Percentiles rank a stretch among this genome's conserved stretches.
These are phyloP conservation scores for Zaprionus taronus DNA, from an alignment of 1,140 invertebrate species.

Conservation along the genomic window DNA sequence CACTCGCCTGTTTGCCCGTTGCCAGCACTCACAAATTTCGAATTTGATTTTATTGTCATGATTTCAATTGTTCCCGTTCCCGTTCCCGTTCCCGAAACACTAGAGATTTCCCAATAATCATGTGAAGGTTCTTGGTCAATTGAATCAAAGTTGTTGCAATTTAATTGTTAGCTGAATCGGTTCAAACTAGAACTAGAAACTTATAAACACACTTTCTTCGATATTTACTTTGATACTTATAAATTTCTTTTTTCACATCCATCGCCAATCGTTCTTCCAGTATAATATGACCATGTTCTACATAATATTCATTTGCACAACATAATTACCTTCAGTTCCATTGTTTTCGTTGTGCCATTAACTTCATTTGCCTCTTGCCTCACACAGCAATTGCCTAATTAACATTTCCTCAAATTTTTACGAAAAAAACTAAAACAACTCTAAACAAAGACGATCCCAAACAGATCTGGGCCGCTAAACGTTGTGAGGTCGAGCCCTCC, in stretches of 20 bases:
- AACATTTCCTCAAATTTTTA: slow-evolving; percentile 40
- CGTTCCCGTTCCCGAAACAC: slow-evolving; percentile 51
- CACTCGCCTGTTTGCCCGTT: slow-evolving; percentile 23
- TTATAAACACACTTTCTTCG: no score
- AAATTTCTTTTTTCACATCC: background rate
- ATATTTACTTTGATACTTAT: no score
- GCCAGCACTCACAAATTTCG: slow-evolving; percentile 65
- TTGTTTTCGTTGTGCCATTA: background rate
- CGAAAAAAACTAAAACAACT: slow-evolving; percentile 35
- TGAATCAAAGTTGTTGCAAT: background rate
- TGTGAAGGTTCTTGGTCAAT: background rate
- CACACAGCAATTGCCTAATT: slow-evolving; percentile 19
- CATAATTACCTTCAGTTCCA: slow-evolving; percentile 2
- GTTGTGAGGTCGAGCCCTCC: slow-evolving; percentile 40
- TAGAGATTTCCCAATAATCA: slow-evolving; percentile 59
- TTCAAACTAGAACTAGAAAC: background rate
- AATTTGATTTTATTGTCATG: slow-evolving; percentile 82
- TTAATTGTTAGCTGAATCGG: background rate
- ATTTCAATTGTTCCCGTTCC: slow-evolving; percentile 74
- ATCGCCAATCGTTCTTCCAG: background rate
- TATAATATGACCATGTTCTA: background rate
- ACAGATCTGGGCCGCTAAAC: slow-evolving; percentile 45
- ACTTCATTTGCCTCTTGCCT: background rate
- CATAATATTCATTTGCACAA: background rate
- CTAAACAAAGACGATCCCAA: slow-evolving; percentile 44